Conservation (phyloP, 2,888 invertebrate species). For the Torymus tubicola region DNA sequence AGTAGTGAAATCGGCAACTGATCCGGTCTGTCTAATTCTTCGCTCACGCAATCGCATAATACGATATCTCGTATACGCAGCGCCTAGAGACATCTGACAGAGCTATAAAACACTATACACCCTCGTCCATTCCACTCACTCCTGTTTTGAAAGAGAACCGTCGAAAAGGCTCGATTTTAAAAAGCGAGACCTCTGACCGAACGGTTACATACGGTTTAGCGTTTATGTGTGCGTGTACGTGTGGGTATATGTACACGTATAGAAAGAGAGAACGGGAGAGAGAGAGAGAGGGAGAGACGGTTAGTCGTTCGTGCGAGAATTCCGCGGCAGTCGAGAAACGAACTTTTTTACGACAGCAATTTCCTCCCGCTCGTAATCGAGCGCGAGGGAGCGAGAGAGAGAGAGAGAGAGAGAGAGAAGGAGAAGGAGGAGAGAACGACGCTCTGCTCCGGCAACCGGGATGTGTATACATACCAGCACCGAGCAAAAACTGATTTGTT, state of each 20-base stretch:
- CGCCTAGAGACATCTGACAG: too few species aligned
- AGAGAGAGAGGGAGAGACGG: conserved; percentile 35
- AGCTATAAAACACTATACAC: too few species aligned
- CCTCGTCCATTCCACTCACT: conserved; percentile 31
- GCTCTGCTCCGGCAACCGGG: background rate
- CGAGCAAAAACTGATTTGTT: conserved; percentile 46
- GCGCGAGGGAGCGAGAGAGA: background rate
- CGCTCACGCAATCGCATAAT: too few species aligned
- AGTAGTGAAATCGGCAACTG: too few species aligned
- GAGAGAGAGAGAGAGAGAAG: background rate
- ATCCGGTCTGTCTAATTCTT: too few species aligned
- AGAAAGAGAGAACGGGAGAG: conserved; percentile 21
- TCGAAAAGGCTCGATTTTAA: conserved; percentile 28
- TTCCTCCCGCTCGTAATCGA: conserved; percentile 48
- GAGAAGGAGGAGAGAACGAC: background rate
- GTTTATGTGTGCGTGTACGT: too few species aligned
- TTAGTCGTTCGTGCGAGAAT: conserved; percentile 18
- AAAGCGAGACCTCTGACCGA: conserved; percentile 35
- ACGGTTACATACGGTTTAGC: too few species aligned
- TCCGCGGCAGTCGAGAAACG: conserved; percentile 26
- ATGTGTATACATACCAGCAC: background rate
- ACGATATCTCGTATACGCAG: too few species aligned
- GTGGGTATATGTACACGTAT: too few species aligned
- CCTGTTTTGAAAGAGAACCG: background rate
- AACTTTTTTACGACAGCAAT: conserved; percentile 53